These are phyloP conservation scores for Myotis daubentonii DNA, from an alignment of 2,797 vertebrate genomes.

Conservation along the genomic window DNA sequence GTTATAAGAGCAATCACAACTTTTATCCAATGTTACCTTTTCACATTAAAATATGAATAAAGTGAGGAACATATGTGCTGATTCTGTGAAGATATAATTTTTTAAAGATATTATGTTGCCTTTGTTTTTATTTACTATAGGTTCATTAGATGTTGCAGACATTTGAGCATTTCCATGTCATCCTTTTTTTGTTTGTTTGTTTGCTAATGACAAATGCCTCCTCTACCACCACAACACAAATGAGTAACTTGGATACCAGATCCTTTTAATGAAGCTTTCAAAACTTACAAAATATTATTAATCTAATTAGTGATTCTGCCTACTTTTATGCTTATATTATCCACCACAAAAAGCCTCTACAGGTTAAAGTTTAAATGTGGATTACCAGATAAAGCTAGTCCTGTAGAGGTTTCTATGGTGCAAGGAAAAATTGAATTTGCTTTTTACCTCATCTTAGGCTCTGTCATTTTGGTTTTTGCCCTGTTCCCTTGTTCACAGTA, in stretches of 20 bases:
- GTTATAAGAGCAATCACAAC: background rate
- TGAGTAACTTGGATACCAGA: constrained; percentile 92
- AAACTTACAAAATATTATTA: constrained; percentile 96
- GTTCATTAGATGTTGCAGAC: constrained; percentile 73
- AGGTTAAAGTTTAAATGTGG: constrained; percentile 99
- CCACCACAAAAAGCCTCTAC: constrained; percentile 98
- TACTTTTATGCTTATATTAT: constrained; percentile 98
- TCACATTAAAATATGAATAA: constrained; percentile 9
- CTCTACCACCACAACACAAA: constrained; percentile 81
- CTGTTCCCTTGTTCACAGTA: constrained; percentile 89
- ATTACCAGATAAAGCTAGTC: constrained; percentile 98
- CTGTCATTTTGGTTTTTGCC: constrained; percentile 89
- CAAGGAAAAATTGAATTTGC: constrained; percentile 94
- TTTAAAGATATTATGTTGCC: constrained; percentile 54
- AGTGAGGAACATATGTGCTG: background rate
- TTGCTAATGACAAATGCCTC: constrained; percentile 74
- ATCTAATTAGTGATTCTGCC: constrained; percentile 98
- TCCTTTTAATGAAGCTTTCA: constrained; percentile 94
- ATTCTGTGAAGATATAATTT: background rate
- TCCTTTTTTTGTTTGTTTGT: constrained; percentile 66
- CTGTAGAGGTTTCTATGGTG: constrained; percentile 95
- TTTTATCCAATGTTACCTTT: background rate
- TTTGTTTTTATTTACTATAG: constrained; percentile 70
- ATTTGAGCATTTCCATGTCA: constrained; percentile 80
- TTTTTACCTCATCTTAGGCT: constrained; percentile 93